phyloP scores from a whole-genome alignment of 2,888 invertebrate genomes.

The Drosophila meridionalis region DNA sequence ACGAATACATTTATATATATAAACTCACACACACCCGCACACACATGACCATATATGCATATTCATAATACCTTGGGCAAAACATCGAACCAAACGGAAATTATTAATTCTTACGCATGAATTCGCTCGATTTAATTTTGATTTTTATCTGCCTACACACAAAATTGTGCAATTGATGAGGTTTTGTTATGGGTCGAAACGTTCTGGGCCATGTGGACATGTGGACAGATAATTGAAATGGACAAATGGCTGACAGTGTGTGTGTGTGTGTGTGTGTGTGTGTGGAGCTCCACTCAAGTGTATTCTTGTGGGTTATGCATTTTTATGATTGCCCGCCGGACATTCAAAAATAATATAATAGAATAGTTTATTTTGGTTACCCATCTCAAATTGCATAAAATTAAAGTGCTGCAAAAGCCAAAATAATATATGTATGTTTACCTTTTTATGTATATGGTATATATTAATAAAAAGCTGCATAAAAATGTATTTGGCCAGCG shows the following conservation, averaged over 20 bases:
- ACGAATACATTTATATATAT: neutral
- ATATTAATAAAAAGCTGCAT: slow-evolving; percentile 31
- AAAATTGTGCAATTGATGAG: slow-evolving; percentile 47
- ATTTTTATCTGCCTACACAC: slow-evolving; percentile 58
- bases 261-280: neutral
- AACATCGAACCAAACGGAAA: slow-evolving; percentile 64
- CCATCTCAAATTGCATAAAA: slow-evolving; percentile 45
- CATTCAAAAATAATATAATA: slow-evolving; percentile 64
- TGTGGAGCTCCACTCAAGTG: slow-evolving; percentile 43
- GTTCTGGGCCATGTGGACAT: slow-evolving; percentile 26
- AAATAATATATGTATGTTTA: slow-evolving; percentile 23
- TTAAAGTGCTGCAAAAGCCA: slow-evolving; percentile 11
- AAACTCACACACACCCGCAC: neutral
- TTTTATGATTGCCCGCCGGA: slow-evolving; percentile 60
- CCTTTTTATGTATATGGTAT: slow-evolving; percentile 18
- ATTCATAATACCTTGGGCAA: slow-evolving; percentile 31
- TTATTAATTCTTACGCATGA: slow-evolving; percentile 77
- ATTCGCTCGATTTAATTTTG: slow-evolving; percentile 77
- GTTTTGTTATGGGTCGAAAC: slow-evolving; percentile 35
- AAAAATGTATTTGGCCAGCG: slow-evolving; percentile 19
- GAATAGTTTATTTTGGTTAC: slow-evolving; percentile 56
- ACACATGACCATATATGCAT: neutral
- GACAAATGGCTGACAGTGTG: slow-evolving; percentile 13
- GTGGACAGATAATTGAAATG: slow-evolving; percentile 63
- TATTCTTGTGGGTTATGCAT: slow-evolving; percentile 64